Evolutionary conservation across 2,113 vertebrate genomes (phyloP), one percentile per base, ranked within the genome.

Genomic region (Erinaceus europaeus): DNA sequence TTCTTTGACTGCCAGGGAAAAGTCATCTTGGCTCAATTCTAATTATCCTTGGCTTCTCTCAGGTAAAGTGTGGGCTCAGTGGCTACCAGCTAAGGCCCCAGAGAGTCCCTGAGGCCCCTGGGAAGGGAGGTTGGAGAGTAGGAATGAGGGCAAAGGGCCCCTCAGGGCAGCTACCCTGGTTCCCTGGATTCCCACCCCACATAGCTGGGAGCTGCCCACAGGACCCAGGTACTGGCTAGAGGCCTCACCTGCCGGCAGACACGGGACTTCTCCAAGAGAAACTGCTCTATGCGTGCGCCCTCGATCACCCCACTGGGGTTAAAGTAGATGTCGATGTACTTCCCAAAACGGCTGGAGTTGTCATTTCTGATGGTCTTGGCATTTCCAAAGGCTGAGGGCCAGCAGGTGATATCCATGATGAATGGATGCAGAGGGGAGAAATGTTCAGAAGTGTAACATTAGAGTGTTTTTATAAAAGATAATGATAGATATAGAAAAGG

Each of bases 341-440:
- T 99, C 89, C 99, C 99, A 25, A 99, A 99, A 74, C 99, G 99
- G 92, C 99, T 99, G 9, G 99, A 99, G 95, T 99, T 99, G 96
- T 99, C 98, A 5, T 99, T 99, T 68, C 97, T 97, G 83, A 98
- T 86, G 11, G 99, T 99, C 96, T 99, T 99, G 84, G 99, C 99
- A 5, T 99, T 99, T 86, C 99, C 99, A 85, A 99, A 99, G 78
- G 98, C 99, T 99, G 95, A 23, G 27, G 85, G 69, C 10, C 25
- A 76, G 57, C 0, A 1, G 34, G 23, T 11, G 18, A 10, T 27
- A 8, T 9, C 52, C 78, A 15, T 0, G 6, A 40, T 15, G 0
- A 4, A 27, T 15, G 17, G 69, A n/a, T 36, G 5, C 32, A 69
- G 57, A 77, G 14, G 65, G 23, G 14, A 81, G 42, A 82, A 73